Conservation (phyloP, 2,797 vertebrate genomes). For the Amblyraja radiata region DNA sequence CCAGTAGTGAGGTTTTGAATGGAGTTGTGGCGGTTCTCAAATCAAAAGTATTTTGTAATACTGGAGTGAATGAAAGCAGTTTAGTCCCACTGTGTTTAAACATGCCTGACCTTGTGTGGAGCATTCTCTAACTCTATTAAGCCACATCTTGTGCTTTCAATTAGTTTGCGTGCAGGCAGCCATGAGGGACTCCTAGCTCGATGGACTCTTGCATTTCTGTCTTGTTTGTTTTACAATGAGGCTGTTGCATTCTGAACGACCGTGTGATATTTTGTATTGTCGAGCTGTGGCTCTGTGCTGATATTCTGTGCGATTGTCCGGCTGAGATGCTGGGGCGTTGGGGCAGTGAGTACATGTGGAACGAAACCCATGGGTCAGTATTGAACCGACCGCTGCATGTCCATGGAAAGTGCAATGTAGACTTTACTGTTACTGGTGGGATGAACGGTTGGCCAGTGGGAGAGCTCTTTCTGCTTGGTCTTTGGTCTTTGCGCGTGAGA, state of each 20-base stretch:
- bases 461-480: background rate
- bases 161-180: background rate
- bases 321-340: constrained; percentile 48
- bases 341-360: constrained; percentile 60
- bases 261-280: background rate
- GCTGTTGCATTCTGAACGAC: background rate
- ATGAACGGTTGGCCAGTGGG: background rate
- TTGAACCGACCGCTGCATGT: background rate
- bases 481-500: background rate
- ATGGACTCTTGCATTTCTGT: background rate
- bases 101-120: background rate
- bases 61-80: background rate
- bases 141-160: constrained; percentile 22
- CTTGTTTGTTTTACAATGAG: background rate
- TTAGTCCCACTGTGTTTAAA: constrained; percentile 6
- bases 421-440: background rate
- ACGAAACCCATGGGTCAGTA: constrained; percentile 65
- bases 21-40: background rate
- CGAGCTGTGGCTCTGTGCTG: background rate
- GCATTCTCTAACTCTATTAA: background rate
- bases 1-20: background rate
- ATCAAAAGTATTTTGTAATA: background rate
- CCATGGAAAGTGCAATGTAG: background rate
- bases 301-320: background rate
- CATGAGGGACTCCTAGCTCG: background rate